phyloP scores from a whole-genome alignment of 2,888 invertebrate species.

The Macrophya alboannulata region DNA sequence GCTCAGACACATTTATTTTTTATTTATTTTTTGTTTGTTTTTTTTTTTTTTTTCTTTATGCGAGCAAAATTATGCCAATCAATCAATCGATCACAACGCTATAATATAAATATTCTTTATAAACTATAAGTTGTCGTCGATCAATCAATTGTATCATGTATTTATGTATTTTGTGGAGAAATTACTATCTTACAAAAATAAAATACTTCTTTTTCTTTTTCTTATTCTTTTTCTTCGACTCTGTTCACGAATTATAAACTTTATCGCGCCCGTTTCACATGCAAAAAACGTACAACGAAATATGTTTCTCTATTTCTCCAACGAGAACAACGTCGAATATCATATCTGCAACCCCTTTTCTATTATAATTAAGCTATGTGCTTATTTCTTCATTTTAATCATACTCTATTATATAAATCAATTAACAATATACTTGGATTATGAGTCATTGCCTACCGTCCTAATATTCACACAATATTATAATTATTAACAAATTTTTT shows the following conservation, averaged over 20 bases:
- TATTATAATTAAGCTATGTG: slow-evolving; percentile 37
- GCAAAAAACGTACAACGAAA: slow-evolving; percentile 37
- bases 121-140: slow-evolving; percentile 27
- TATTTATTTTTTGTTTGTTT: no score
- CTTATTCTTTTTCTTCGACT: slow-evolving; percentile 6
- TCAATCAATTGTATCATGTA: slow-evolving; percentile 17
- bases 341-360: neutral
- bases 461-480: slow-evolving; percentile 58
- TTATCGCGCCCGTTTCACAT: slow-evolving; percentile 24
- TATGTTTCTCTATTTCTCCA: slow-evolving; percentile 26
- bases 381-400: slow-evolving; percentile 49
- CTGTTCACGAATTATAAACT: slow-evolving; percentile 26
- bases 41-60: neutral
- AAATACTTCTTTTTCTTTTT: slow-evolving; percentile 35
- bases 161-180: slow-evolving; percentile 35
- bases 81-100: slow-evolving; percentile 28
- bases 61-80: neutral
- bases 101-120: slow-evolving; percentile 41
- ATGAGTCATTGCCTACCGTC: slow-evolving; percentile 53
- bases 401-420: slow-evolving; percentile 38
- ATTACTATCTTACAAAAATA: slow-evolving; percentile 55
- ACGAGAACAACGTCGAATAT: slow-evolving; percentile 37
- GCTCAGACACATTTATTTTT: slow-evolving; percentile 16
- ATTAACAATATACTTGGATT: slow-evolving; percentile 54
- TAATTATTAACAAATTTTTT: slow-evolving; percentile 57